A percentile compares a stretch with the other conserved stretches of the same genome.
Evolutionary conservation across 2,797 vertebrate genomes (phyloP).

Genomic region (Phoxinus dragarum): DNA sequence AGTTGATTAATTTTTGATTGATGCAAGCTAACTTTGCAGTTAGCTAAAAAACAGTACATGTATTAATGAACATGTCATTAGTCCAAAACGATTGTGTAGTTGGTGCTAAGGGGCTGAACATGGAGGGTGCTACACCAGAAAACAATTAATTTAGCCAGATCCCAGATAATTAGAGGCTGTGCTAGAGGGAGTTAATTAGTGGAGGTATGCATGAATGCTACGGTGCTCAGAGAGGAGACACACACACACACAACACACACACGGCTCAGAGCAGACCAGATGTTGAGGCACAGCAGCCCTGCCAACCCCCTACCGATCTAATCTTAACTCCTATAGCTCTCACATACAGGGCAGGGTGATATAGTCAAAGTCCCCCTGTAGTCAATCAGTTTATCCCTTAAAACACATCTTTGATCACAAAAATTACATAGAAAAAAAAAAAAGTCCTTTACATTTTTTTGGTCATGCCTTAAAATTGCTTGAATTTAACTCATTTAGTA

Average conservation of each 20-base stretch:
- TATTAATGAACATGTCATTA: constrained; percentile 4
- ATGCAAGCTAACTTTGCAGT: background rate
- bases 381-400: too few relatives aligned
- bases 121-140: background rate
- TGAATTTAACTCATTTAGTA: too few relatives aligned
- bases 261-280: constrained; percentile 15
- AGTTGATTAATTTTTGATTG: constrained; percentile 5
- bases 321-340: background rate
- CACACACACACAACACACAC: background rate
- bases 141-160: constrained; percentile 30
- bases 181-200: constrained; percentile 34
- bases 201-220: constrained; percentile 14
- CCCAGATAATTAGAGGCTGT: background rate
- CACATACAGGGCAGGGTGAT: background rate
- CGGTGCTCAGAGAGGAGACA: background rate
- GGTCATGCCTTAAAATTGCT: too few relatives aligned
- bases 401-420: too few relatives aligned
- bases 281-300: constrained; percentile 16
- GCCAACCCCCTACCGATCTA: background rate
- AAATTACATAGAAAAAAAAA: too few relatives aligned
- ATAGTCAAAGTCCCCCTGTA: background rate
- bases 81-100: background rate
- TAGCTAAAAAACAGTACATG: background rate
- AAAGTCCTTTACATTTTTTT: too few relatives aligned
- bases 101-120: background rate